Evolutionary conservation across 30 jellyfish, hydroid and myxozoan genomes (phyloP).

Genomic region (Nemopilema nomurai): DNA sequence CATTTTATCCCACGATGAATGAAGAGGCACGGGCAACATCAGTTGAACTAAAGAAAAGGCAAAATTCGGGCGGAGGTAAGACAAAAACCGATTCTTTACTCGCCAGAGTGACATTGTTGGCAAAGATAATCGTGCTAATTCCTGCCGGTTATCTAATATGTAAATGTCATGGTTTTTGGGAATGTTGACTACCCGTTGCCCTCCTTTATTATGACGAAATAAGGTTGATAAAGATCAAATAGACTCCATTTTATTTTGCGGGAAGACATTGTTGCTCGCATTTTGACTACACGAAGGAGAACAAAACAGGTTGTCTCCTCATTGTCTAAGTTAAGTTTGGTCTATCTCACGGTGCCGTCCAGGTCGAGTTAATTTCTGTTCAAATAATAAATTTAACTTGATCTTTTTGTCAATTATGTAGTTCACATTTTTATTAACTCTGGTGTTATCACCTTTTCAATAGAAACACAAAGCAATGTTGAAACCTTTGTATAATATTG

Average conservation of each 20-base stretch:
- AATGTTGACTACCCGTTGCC: background rate
- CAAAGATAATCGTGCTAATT: background rate
- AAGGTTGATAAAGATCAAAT: background rate
- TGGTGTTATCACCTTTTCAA: too few species aligned
- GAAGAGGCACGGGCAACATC: slow-evolving; percentile 52
- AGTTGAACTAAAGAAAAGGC: slow-evolving; percentile 43
- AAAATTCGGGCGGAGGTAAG: slow-evolving; percentile 51
- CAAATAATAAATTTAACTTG: too few species aligned
- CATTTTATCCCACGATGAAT: slow-evolving; percentile 2
- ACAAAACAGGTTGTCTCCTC: background rate
- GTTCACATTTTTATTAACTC: too few species aligned
- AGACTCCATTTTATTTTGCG: background rate
- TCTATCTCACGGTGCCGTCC: too few species aligned
- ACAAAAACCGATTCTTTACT: too few species aligned
- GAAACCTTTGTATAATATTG: too few species aligned
- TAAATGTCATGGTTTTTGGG: background rate
- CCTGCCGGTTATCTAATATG: background rate
- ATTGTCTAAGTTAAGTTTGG: background rate
- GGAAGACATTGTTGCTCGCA: background rate
- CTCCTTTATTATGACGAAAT: background rate
- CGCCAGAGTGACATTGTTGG: background rate
- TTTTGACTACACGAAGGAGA: background rate
- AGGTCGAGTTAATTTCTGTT: too few species aligned
- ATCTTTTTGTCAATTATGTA: too few species aligned
- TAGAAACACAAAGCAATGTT: too few species aligned